Evolutionary conservation across 2,797 vertebrate genomes (phyloP).

Genomic region (Sebastes matsubarae): DNA sequence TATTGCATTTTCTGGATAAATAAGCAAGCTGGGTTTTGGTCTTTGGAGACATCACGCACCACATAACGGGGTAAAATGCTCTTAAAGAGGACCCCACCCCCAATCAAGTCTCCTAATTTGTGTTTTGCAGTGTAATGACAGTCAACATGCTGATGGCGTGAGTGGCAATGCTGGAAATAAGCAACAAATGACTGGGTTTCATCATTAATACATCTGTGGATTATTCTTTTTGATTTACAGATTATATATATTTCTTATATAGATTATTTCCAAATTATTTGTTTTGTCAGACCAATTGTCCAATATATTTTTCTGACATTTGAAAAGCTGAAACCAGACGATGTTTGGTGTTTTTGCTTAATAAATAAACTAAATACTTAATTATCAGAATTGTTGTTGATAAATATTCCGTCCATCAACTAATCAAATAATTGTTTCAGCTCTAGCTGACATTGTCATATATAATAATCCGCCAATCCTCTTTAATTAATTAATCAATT

Average conservation of each 20-base stretch:
- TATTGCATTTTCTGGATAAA: slow-evolving; percentile 37
- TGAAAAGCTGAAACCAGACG: neutral
- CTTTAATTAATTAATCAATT: neutral
- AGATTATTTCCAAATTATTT: neutral
- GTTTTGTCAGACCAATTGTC: neutral
- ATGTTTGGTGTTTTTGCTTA: neutral
- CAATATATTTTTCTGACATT: neutral
- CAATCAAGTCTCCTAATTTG: neutral
- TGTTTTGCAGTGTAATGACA: slow-evolving; percentile 3
- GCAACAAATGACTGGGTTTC: neutral
- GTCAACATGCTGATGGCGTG: neutral
- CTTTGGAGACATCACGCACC: slow-evolving; percentile 13
- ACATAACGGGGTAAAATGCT: neutral
- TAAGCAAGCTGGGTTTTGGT: slow-evolving; percentile 30
- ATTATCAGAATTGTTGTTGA: too few species aligned
- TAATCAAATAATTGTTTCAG: too few species aligned
- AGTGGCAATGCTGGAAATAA: neutral
- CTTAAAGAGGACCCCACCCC: neutral
- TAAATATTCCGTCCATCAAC: too few species aligned
- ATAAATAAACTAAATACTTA: neutral
- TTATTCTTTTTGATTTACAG: neutral
- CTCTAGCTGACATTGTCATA: too few species aligned
- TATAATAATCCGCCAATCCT: too few species aligned
- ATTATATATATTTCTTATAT: neutral
- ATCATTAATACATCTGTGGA: neutral